A percentile compares a stretch with the other conserved stretches of the same genome.
These are phyloP conservation scores for Corynorhinus townsendii DNA, from an alignment of 2,113 vertebrate species.

Conservation along the genomic window DNA sequence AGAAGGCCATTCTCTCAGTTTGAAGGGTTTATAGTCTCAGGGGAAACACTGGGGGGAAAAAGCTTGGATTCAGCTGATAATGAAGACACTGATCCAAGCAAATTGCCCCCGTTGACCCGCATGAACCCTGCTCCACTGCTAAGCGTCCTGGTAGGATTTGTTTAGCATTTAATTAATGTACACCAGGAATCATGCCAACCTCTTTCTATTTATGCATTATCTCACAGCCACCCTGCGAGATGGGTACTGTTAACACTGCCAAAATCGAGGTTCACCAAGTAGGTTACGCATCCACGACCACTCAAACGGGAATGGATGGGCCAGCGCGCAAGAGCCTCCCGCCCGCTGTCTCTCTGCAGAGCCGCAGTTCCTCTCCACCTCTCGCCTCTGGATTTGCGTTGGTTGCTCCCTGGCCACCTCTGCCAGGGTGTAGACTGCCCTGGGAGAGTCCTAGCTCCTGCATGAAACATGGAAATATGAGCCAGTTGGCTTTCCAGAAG, in stretches of 20 bases:
- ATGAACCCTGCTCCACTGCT: neutral
- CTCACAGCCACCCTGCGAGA: neutral
- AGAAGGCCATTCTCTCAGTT: neutral
- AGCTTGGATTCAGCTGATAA: neutral
- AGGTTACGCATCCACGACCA: neutral
- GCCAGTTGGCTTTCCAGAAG: neutral
- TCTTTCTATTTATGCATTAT: neutral
- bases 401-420: neutral
- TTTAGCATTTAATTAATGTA: neutral
- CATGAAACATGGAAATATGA: neutral
- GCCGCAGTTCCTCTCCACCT: neutral
- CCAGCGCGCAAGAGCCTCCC: neutral
- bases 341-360: neutral
- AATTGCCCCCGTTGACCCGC: neutral
- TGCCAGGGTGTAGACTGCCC: neutral
- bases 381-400: neutral
- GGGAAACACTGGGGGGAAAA: neutral
- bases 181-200: neutral
- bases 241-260: neutral
- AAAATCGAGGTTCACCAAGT: neutral
- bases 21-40: neutral
- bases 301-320: too few species aligned
- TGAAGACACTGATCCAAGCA: slow-evolving; percentile 15
- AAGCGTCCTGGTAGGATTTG: neutral
- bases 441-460: neutral